Percentiles rank a stretch among this genome's conserved stretches.
phyloP scores from a whole-genome alignment of 2,888 invertebrate species.

The Hylaea fasciaria region DNA sequence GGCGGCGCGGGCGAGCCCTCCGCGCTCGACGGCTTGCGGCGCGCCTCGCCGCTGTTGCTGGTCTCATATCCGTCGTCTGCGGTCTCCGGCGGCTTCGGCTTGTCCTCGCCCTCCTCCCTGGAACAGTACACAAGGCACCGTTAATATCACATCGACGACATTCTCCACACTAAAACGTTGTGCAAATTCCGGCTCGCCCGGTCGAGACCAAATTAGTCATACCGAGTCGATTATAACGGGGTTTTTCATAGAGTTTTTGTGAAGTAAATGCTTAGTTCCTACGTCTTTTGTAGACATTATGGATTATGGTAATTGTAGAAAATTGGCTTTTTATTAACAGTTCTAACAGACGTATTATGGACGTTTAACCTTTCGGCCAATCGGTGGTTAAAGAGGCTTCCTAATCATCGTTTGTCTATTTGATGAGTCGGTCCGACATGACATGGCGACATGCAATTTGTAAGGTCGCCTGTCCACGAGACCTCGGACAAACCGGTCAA shows the following conservation, averaged over 20 bases:
- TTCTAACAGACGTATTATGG: background rate
- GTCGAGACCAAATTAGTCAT: conserved; percentile 12
- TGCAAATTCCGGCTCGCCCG: conserved; percentile 6
- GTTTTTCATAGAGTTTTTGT: conserved; percentile 18
- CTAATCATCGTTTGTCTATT: no score
- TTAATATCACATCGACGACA: background rate
- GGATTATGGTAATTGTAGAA: conserved; percentile 13
- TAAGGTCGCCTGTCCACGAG: no score
- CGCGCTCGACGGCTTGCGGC: conserved; percentile 74
- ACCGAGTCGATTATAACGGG: conserved; percentile 29
- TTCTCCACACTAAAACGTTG: background rate
- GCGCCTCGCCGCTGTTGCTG: conserved; percentile 87
- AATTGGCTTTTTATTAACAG: conserved; percentile 2
- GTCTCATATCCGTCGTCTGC: conserved; percentile 97
- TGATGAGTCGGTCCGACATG: no score
- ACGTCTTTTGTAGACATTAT: conserved; percentile 4
- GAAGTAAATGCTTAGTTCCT: background rate
- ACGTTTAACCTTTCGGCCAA: no score
- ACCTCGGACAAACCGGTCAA: no score
- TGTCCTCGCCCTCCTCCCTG: conserved; percentile 81
- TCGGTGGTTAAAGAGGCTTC: no score
- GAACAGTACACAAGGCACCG: conserved; percentile 31
- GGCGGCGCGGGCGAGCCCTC: conserved; percentile 67
- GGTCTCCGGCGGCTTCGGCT: conserved; percentile 87
- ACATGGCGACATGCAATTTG: no score